phyloP scores from a whole-genome alignment of 1,140 invertebrate genomes.

The Penaeus vannamei region DNA sequence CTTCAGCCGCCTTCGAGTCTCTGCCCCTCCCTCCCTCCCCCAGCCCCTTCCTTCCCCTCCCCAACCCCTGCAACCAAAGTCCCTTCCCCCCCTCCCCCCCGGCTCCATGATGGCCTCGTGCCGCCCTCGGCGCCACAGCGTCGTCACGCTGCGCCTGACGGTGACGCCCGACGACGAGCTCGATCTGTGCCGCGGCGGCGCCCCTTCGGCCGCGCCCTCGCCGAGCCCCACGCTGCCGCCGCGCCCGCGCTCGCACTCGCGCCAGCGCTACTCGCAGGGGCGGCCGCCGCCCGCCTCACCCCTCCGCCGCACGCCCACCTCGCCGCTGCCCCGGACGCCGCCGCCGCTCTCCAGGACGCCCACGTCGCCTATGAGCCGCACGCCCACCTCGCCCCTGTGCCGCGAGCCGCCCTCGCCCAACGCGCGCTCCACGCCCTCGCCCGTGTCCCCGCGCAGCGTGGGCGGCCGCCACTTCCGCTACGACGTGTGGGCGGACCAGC shows the following conservation, averaged over 20 bases:
- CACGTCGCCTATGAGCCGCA: conserved; percentile 43
- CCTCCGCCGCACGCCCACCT: conserved; percentile 42
- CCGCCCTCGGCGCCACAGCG: conserved; percentile 56
- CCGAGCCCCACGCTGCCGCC: conserved; percentile 53
- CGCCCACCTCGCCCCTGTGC: conserved; percentile 52
- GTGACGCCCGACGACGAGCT: conserved; percentile 42
- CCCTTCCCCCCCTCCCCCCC: neutral
- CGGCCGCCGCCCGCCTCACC: conserved; percentile 46
- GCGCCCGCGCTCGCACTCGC: conserved; percentile 52
- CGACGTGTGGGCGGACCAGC: conserved; percentile 52
- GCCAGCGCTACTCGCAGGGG: conserved; percentile 43
- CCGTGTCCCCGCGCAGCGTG: conserved; percentile 46
- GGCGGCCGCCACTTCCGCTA: conserved; percentile 56
- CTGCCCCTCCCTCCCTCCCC: too few species aligned
- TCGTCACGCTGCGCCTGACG: conserved; percentile 53
- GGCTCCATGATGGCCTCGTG: conserved; percentile 49
- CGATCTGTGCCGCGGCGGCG: neutral
- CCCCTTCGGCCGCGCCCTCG: conserved; percentile 17
- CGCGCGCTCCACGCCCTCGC: conserved; percentile 54
- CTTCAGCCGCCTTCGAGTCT: too few species aligned
- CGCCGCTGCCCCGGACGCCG: conserved; percentile 44
- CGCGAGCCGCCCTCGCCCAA: conserved; percentile 54
- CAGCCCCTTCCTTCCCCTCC: too few species aligned
- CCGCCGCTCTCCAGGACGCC: conserved; percentile 49
- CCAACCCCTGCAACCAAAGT: too few species aligned